Evolutionary conservation across 2,113 vertebrate genomes (phyloP).

Genomic region (Rafetus swinhoei): DNA sequence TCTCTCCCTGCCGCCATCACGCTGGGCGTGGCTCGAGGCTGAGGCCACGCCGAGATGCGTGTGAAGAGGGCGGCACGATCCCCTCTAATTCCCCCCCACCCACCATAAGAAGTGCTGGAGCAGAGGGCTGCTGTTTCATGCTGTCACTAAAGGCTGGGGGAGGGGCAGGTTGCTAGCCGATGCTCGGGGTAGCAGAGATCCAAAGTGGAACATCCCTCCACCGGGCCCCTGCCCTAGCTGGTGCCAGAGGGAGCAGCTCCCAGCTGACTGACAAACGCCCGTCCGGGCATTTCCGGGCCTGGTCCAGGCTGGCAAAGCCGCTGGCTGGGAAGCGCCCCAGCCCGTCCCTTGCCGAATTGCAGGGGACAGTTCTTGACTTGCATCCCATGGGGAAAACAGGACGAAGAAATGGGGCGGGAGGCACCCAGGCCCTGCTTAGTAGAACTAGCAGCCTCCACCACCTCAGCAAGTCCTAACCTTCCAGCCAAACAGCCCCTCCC

Average conservation of each 20-base stretch:
- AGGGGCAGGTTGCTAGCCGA: accelerated
- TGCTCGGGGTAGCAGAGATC: neutral
- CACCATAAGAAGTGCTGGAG: neutral
- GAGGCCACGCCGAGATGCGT: neutral
- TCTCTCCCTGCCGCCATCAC: too few species aligned
- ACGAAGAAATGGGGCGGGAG: neutral
- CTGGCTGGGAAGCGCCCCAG: neutral
- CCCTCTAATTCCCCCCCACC: neutral
- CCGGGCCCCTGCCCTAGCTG: too few species aligned
- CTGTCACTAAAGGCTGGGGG: neutral
- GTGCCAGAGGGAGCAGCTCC: neutral
- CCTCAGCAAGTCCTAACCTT: neutral
- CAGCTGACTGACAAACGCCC: too few species aligned
- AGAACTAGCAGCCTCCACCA: neutral
- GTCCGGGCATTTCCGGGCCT: neutral
- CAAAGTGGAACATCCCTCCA: neutral
- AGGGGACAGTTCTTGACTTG: too few species aligned
- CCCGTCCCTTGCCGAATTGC: accelerated
- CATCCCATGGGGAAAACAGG: neutral
- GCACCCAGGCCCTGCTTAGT: neutral
- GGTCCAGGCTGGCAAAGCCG: neutral
- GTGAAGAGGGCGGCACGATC: neutral
- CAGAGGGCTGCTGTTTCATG: neutral
- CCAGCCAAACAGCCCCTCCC: too few species aligned
- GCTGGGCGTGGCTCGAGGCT: neutral